These are phyloP conservation scores for Brachypalpus laphriformis DNA, from an alignment of 2,888 invertebrate species.

Conservation along the genomic window DNA sequence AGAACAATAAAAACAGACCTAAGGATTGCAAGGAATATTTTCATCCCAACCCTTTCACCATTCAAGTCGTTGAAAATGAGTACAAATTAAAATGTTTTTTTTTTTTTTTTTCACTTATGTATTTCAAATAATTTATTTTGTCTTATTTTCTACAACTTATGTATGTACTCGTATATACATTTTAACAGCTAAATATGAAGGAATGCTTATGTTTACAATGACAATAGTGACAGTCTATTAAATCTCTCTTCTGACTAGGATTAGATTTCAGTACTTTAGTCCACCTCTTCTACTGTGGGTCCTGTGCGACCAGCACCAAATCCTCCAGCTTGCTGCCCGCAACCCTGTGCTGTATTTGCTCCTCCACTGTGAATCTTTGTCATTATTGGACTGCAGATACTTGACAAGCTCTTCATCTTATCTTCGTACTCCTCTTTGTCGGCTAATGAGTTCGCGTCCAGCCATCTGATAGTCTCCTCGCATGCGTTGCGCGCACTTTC, in stretches of 20 bases:
- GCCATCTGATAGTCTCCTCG: constrained; percentile 87
- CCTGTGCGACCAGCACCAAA: constrained; percentile 83
- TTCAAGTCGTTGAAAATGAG: not conserved
- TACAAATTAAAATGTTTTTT: not conserved
- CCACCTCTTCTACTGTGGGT: constrained; percentile 75
- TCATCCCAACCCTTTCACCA: too few relatives aligned
- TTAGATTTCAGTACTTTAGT: constrained; percentile 62
- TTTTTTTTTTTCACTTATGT: not conserved
- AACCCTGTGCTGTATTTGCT: constrained; percentile 49
- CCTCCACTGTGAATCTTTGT: constrained; percentile 73
- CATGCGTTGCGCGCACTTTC: constrained; percentile 87
- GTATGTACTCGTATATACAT: not conserved
- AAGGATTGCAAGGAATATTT: too few relatives aligned
- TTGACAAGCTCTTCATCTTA: constrained; percentile 76
- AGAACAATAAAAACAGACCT: too few relatives aligned
- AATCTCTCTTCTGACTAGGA: not conserved
- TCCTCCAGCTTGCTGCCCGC: constrained; percentile 86
- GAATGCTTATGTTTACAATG: not conserved
- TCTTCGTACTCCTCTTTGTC: constrained; percentile 88
- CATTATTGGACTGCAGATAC: constrained; percentile 79
- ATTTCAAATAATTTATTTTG: not conserved
- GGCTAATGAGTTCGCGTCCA: constrained; percentile 89
- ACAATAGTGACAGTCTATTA: constrained; percentile 12
- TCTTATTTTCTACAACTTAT: not conserved
- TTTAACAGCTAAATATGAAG: too few relatives aligned